These are phyloP conservation scores for Scylla paramamosain DNA, from an alignment of 1,140 invertebrate genomes.

Conservation along the genomic window DNA sequence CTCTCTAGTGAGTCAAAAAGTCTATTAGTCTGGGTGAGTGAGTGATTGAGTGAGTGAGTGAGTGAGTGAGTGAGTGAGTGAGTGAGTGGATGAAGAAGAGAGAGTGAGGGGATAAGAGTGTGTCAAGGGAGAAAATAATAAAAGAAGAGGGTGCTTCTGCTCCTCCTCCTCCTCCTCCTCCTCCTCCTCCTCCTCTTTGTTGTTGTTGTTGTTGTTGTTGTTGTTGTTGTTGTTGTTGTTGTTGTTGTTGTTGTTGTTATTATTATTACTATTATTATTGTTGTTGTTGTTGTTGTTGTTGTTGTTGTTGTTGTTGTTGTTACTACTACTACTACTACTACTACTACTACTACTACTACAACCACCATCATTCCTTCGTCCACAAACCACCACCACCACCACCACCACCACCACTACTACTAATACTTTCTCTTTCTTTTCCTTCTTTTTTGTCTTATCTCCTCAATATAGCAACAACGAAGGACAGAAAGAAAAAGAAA, in stretches of 20 bases:
- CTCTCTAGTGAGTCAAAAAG: not conserved
- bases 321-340: not conserved
- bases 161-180: too few species aligned
- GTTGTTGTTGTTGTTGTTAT: not conserved
- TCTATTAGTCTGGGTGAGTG: too few species aligned
- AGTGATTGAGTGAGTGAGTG: too few species aligned
- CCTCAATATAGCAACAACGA: too few species aligned
- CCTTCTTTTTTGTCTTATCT: too few species aligned
- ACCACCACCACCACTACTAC: not conserved
- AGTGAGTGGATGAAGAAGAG: not conserved
- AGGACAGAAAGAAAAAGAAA: not conserved
- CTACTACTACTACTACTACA: not conserved
- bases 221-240: not conserved
- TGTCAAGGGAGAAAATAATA: too few species aligned
- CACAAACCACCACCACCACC: not conserved
- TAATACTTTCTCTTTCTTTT: not conserved
- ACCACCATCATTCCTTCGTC: not conserved
- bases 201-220: not conserved
- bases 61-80: not conserved
- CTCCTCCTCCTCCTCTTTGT: not conserved
- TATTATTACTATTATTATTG: not conserved
- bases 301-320: not conserved
- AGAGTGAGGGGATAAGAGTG: too few species aligned
- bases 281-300: not conserved
- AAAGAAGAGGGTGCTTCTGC: too few species aligned